Percentiles rank a stretch among this genome's conserved stretches.
phyloP scores from a whole-genome alignment of 2,888 invertebrate genomes.

The Cantharis lateralis region DNA sequence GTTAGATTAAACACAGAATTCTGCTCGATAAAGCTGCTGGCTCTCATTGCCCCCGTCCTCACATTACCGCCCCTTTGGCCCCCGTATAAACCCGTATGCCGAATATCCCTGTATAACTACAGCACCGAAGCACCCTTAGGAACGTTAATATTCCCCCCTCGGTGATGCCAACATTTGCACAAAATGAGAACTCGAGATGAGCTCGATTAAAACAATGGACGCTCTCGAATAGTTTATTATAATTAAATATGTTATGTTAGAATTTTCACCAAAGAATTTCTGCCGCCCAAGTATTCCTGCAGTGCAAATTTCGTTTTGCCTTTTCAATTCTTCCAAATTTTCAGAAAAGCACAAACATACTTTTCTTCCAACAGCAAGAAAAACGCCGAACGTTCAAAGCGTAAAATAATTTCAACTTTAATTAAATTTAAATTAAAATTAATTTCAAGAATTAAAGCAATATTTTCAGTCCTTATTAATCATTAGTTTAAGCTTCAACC shows the following conservation, averaged over 20 bases:
- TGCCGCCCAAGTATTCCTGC: neutral
- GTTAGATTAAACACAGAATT: slow-evolving; percentile 57
- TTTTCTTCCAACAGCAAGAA: neutral
- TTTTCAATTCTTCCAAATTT: neutral
- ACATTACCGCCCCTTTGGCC: slow-evolving; percentile 40
- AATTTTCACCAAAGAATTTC: slow-evolving; percentile 13
- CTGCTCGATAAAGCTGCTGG: slow-evolving; percentile 53
- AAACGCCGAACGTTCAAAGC: neutral
- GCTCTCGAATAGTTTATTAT: slow-evolving; percentile 41
- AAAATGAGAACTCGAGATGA: slow-evolving; percentile 57
- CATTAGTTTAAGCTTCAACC: neutral
- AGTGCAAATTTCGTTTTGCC: neutral
- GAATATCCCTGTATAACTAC: slow-evolving; percentile 37
- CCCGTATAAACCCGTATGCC: slow-evolving; percentile 39
- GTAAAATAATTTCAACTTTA: neutral
- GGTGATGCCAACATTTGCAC: slow-evolving; percentile 56
- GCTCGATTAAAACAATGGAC: slow-evolving; percentile 58
- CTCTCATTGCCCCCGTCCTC: slow-evolving; percentile 39
- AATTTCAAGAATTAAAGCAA: neutral
- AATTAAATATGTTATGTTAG: slow-evolving; percentile 36
- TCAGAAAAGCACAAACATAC: neutral
- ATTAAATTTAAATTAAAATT: neutral
- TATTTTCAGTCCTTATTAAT: neutral
- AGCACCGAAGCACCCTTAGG: slow-evolving; percentile 50
- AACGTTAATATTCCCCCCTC: slow-evolving; percentile 55